Percentiles rank a stretch among this genome's conserved stretches.
phyloP scores from a whole-genome alignment of 2,113 vertebrate genomes.

The Ancistrus triradiatus region DNA sequence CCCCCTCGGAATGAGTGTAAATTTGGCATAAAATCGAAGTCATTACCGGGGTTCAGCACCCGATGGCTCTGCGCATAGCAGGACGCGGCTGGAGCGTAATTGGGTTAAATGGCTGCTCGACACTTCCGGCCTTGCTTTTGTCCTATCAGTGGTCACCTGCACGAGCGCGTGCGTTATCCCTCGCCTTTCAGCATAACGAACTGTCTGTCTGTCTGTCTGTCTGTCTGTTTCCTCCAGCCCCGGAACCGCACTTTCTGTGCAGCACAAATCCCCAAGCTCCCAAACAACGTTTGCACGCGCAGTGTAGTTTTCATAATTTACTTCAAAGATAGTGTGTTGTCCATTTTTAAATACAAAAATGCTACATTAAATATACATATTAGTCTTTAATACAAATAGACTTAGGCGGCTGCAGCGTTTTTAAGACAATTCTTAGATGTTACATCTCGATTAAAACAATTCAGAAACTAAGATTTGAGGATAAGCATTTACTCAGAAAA shows the following conservation, averaged over 20 bases:
- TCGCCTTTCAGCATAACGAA: too few relatives aligned
- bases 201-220: too few relatives aligned
- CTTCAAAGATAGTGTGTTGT: conserved; percentile 98
- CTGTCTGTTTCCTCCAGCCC: too few relatives aligned
- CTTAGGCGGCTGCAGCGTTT: conserved; percentile 76
- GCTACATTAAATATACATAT: conserved; percentile 99
- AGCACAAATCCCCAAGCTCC: not conserved
- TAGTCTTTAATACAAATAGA: conserved; percentile 97
- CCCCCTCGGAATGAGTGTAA: conserved; percentile 85
- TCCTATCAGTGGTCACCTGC: conserved; percentile 56
- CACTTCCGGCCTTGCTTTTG: conserved; percentile 62
- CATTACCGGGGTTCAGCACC: conserved; percentile 93
- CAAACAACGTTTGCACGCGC: conserved; percentile 75
- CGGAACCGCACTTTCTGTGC: too few relatives aligned
- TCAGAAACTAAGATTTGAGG: conserved; percentile 79
- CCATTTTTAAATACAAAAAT: conserved; percentile 99
- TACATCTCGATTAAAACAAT: conserved; percentile 80
- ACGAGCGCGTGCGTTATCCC: conserved; percentile 7
- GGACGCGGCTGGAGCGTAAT: conserved; percentile 87
- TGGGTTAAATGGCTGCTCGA: conserved; percentile 85
- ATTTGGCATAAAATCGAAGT: conserved; percentile 99
- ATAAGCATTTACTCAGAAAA: conserved; percentile 81
- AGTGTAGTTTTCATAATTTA: conserved; percentile 92
- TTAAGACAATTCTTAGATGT: conserved; percentile 81
- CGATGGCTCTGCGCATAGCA: conserved; percentile 94